These are phyloP conservation scores for Campylomormyrus numenius DNA, from an alignment of 2,113 vertebrate species.

Conservation along the genomic window DNA sequence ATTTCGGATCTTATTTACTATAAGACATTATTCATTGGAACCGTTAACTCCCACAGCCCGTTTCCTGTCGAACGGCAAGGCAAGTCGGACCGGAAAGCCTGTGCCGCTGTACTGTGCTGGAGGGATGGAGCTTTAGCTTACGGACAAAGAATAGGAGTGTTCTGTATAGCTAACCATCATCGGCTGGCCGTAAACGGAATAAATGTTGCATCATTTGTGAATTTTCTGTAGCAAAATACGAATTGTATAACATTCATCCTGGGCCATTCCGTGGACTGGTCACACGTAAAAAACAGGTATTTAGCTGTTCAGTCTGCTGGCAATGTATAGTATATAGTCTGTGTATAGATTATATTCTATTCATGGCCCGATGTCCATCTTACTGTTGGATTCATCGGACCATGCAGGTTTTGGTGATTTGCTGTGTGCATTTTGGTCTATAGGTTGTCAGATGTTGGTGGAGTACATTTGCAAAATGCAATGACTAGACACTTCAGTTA, in stretches of 20 bases:
- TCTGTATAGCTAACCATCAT: background rate
- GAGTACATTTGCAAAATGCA: background rate
- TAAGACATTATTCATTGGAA: background rate
- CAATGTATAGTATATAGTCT: background rate
- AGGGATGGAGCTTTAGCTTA: constrained; percentile 39
- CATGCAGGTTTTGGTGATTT: background rate
- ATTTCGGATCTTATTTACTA: background rate
- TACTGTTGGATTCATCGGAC: background rate
- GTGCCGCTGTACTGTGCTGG: constrained; percentile 32
- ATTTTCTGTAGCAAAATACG: background rate
- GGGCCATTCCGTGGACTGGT: background rate
- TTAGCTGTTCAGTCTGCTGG: background rate
- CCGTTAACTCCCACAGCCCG: background rate
- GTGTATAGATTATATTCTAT: background rate
- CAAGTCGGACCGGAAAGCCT: constrained; percentile 49
- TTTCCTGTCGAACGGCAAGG: constrained; percentile 24
- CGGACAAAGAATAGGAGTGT: constrained; percentile 48
- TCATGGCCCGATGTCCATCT: background rate
- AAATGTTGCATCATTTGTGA: background rate
- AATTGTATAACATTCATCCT: constrained; percentile 5
- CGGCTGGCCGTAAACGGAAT: background rate
- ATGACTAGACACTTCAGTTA: constrained; percentile 7
- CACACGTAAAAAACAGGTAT: constrained; percentile 3
- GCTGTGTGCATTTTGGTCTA: background rate
- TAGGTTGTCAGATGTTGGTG: background rate